Evolutionary conservation across 2,888 invertebrate genomes (phyloP), one percentile per base, ranked within the genome.

Genomic region (Caenorhabditis sulstoni): DNA sequence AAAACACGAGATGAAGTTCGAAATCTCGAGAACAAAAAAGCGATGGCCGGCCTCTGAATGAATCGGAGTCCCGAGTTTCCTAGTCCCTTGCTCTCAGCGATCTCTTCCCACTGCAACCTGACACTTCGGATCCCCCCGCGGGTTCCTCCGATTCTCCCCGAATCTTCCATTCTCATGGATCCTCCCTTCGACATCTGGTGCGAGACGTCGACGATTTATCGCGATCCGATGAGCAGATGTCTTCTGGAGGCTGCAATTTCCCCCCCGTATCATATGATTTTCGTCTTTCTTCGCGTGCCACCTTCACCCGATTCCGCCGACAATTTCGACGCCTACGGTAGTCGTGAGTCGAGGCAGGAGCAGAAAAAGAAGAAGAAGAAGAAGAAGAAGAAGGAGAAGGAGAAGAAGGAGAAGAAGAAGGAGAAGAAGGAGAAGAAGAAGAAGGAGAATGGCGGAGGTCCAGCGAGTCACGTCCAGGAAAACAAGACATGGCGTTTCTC

Each of bases 141-240:
- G 12, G 3, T n/a, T 9, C 47, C 18, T n/a, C 47, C 16, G 20
- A 11, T 41, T 22, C 57, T 41, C 22, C 16, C 44, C 59, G 41
- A 50, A 18, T 16, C 47, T n/a, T 47, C 45, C 37, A 37, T 61
- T 68, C 68, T 52, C 68, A 68, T 49, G 47, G 41, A n/a, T n/a
- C 39, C 57, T 16, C 37, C 50, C 41, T 52, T 29, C 53, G 47
- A 64, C 73, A 73, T 73, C 73, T 73, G 73, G 73, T 73, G 37
- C 62, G 57, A 55, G 52, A 61, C 62, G 39, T 55, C 62, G 16
- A 22, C 53, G 45, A 71, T 64, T 71, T 64, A 73, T 73, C 64
- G 64, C 44, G 20, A 64, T 64, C 58, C 73, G 57, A 73, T 64
- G 70, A 73, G 73, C 73, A 73, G 64, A 73, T 73, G 73, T 73